These are phyloP conservation scores for Pygocentrus nattereri DNA, from an alignment of 2,797 vertebrate species.

Conservation along the genomic window DNA sequence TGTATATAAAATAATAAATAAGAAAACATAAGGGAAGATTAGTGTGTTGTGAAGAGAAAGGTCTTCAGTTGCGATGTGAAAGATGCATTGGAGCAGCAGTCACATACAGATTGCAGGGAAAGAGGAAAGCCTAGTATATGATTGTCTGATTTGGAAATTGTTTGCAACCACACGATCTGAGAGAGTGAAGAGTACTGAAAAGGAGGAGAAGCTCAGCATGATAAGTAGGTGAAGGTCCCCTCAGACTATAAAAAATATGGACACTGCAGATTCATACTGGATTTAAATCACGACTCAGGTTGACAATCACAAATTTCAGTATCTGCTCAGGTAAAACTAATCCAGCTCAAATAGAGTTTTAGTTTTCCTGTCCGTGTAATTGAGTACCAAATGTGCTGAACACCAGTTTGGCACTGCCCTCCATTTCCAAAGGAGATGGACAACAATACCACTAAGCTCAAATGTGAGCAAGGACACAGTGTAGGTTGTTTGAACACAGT, in stretches of 20 bases:
- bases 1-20: no score
- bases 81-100: no score
- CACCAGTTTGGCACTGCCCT: neutral
- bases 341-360: neutral
- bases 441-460: neutral
- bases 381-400: neutral
- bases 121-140: no score
- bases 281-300: neutral
- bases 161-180: no score
- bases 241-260: neutral
- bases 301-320: neutral
- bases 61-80: no score
- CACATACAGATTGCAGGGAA: no score
- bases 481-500: neutral
- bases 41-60: no score
- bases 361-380: neutral
- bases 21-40: no score
- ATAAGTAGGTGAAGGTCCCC: neutral
- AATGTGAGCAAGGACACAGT: neutral
- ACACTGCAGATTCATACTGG: neutral
- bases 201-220: no score
- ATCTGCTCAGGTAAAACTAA: neutral
- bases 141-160: no score
- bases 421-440: neutral
- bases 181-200: no score